phyloP scores from a whole-genome alignment of 2,888 invertebrate genomes.

The Pandemis cinnamomeana region DNA sequence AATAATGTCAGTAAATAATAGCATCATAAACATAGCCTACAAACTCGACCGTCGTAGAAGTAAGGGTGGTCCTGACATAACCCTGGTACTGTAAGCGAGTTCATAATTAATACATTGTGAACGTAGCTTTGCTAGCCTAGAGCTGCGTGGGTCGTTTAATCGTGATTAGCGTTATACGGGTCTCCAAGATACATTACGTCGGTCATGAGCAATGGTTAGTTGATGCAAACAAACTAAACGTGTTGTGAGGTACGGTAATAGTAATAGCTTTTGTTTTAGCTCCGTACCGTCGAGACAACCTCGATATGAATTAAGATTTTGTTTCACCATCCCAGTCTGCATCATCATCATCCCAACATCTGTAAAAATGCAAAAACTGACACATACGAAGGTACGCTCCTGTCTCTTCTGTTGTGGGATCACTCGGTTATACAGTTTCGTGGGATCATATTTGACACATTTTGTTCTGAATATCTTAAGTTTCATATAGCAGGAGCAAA shows the following conservation, averaged over 20 bases:
- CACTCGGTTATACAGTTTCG: slow-evolving; percentile 57
- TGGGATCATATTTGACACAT: slow-evolving; percentile 56
- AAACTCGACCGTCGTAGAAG: slow-evolving; percentile 47
- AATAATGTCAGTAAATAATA: slow-evolving; percentile 43
- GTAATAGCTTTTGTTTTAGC: slow-evolving; percentile 73
- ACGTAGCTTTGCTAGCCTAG: slow-evolving; percentile 75
- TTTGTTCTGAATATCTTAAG: background rate
- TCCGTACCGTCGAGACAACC: slow-evolving; percentile 93
- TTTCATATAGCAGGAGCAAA: slow-evolving; percentile 45
- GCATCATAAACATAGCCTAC: slow-evolving; percentile 43
- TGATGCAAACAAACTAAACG: slow-evolving; percentile 81
- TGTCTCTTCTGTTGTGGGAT: slow-evolving; percentile 54
- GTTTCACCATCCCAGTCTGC: slow-evolving; percentile 98
- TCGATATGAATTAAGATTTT: slow-evolving; percentile 91
- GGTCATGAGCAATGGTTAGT: slow-evolving; percentile 80
- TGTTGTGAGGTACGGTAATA: slow-evolving; percentile 78
- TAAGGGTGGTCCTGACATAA: slow-evolving; percentile 27
- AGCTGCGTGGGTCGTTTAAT: slow-evolving; percentile 75
- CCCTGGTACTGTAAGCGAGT: slow-evolving; percentile 55
- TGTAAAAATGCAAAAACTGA: slow-evolving; percentile 90
- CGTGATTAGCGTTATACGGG: slow-evolving; percentile 78
- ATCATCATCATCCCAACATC: slow-evolving; percentile 99
- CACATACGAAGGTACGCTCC: slow-evolving; percentile 76
- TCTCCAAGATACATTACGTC: slow-evolving; percentile 66
- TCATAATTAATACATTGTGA: slow-evolving; percentile 67